A percentile compares a stretch with the other conserved stretches of the same genome.
Evolutionary conservation across 2,113 vertebrate species (phyloP).

Genomic region (Thalassoma bifasciatum): DNA sequence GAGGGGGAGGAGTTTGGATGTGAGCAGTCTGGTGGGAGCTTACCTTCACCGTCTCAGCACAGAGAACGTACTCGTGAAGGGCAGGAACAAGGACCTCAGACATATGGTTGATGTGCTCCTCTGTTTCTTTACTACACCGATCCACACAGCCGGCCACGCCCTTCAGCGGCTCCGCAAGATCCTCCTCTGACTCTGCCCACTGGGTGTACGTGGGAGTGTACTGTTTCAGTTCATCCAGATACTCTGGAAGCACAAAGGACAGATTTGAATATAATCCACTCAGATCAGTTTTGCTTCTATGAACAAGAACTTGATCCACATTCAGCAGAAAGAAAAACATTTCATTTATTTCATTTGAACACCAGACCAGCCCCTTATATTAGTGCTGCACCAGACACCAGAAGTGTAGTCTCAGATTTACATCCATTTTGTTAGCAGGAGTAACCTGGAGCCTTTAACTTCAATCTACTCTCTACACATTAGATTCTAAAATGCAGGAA

Average conservation of each 20-base stretch:
- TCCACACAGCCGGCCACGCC: slow-evolving; percentile 88
- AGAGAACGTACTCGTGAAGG: slow-evolving; percentile 93
- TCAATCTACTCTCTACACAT: too few relatives aligned
- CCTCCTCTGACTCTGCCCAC: slow-evolving; percentile 90
- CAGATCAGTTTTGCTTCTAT: not conserved
- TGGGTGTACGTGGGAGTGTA: slow-evolving; percentile 86
- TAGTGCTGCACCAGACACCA: too few relatives aligned
- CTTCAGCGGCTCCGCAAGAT: slow-evolving; percentile 85
- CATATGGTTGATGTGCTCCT: slow-evolving; percentile 85
- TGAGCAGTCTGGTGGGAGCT: slow-evolving; percentile 26
- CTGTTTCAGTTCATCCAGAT: slow-evolving; percentile 90
- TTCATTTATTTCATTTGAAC: too few relatives aligned
- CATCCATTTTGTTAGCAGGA: too few relatives aligned
- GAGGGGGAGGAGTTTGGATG: not conserved
- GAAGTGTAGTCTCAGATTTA: too few relatives aligned
- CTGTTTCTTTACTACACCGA: slow-evolving; percentile 85
- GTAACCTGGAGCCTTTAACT: too few relatives aligned
- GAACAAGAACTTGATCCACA: too few relatives aligned
- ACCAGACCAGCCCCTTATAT: too few relatives aligned
- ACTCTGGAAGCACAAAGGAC: slow-evolving; percentile 80
- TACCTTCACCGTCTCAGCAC: slow-evolving; percentile 93
- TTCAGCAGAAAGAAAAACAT: too few relatives aligned
- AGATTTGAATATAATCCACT: not conserved
- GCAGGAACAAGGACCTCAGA: slow-evolving; percentile 86
- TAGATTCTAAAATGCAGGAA: too few relatives aligned